These are phyloP conservation scores for Falco novaeseelandiae DNA, from an alignment of 2,797 vertebrate species.

Conservation along the genomic window DNA sequence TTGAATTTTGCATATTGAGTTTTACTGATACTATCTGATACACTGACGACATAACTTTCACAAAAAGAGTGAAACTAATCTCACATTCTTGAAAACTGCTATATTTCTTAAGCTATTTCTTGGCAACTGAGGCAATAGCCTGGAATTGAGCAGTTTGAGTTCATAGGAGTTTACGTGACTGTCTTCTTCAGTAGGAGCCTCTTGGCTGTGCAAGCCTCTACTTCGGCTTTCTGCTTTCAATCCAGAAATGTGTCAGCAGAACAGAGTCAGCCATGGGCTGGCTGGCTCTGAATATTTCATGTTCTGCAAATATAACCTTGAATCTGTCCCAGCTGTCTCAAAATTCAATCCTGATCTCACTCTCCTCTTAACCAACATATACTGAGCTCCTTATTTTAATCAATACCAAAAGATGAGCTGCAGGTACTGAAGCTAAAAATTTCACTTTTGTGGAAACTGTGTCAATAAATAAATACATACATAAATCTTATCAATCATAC, in stretches of 20 bases:
- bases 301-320: constrained; percentile 55
- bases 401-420: neutral
- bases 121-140: constrained; percentile 32
- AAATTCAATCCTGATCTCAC: constrained; percentile 41
- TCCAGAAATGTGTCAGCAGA: constrained; percentile 69
- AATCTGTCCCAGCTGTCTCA: constrained; percentile 57
- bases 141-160: constrained; percentile 51
- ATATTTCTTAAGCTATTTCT: constrained; percentile 32
- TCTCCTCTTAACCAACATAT: neutral
- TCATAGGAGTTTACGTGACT: constrained; percentile 42
- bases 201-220: constrained; percentile 23
- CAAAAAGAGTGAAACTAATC: constrained; percentile 46
- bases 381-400: constrained; percentile 12
- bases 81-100: constrained; percentile 43
- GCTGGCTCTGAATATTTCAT: constrained; percentile 55
- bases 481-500: neutral
- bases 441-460: neutral
- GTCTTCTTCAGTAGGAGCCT: constrained; percentile 52
- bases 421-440: neutral
- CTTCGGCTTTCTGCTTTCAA: constrained; percentile 33
- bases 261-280: constrained; percentile 27
- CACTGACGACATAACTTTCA: neutral
- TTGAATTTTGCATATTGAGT: constrained; percentile 10
- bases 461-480: neutral
- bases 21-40: constrained; percentile 40